A percentile compares a stretch with the other conserved stretches of the same genome.
phyloP scores from a whole-genome alignment of 2,888 invertebrate species.

The Clunio marinus region DNA sequence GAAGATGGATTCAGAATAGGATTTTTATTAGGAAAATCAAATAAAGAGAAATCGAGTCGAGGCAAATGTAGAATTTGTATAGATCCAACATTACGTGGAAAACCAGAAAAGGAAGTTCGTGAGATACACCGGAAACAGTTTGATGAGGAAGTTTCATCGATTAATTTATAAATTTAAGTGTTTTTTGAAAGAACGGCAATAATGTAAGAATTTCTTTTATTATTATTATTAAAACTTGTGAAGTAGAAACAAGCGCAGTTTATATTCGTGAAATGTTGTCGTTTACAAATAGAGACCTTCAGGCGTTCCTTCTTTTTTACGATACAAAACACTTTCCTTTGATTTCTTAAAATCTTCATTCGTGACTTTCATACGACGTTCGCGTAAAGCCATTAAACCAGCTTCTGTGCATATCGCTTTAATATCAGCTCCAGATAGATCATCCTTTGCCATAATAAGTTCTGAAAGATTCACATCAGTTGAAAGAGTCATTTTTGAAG shows the following conservation, averaged over 20 bases:
- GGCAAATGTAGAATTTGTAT: conserved; percentile 44
- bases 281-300: conserved; percentile 94
- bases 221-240: conserved; percentile 40
- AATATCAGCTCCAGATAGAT: conserved; percentile 95
- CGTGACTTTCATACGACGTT: conserved; percentile 98
- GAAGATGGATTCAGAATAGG: conserved; percentile 61
- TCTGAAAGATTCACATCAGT: conserved; percentile 96
- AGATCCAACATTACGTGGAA: conserved; percentile 41
- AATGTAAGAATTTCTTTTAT: conserved; percentile 40
- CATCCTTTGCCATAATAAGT: conserved; percentile 98
- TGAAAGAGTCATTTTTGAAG: conserved; percentile 96
- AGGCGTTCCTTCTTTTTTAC: conserved; percentile 99
- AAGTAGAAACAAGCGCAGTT: conserved; percentile 44
- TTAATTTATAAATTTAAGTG: conserved; percentile 40
- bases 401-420: conserved; percentile 99
- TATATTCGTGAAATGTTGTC: conserved; percentile 39
- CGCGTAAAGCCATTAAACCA: conserved; percentile 93
- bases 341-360: conserved; percentile 99
- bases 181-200: not conserved
- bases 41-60: conserved; percentile 46
- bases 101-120: conserved; percentile 43
- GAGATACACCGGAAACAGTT: conserved; percentile 45
- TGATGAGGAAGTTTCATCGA: conserved; percentile 40
- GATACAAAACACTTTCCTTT: conserved; percentile 97
- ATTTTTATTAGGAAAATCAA: conserved; percentile 55